Evolutionary conservation across 2,797 vertebrate genomes (phyloP).

Genomic region (Anas georgica): DNA sequence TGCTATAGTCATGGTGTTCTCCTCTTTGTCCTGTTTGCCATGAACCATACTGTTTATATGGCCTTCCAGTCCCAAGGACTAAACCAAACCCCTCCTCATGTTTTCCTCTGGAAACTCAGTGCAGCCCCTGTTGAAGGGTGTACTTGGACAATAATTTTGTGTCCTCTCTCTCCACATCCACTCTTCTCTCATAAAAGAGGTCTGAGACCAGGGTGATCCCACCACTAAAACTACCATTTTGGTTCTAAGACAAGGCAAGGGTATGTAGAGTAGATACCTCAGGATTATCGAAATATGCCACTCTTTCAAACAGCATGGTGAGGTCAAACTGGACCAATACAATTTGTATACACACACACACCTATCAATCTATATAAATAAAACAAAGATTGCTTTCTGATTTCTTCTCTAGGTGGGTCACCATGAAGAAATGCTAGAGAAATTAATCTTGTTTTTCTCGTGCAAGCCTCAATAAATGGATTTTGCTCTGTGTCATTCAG

Average conservation of each 20-base stretch:
- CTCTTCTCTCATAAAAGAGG: background rate
- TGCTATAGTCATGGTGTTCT: background rate
- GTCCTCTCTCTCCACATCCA: background rate
- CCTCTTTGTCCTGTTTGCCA: background rate
- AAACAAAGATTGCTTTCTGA: background rate
- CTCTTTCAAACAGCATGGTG: background rate
- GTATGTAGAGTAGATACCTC: background rate
- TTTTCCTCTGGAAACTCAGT: background rate
- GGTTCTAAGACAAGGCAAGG: background rate
- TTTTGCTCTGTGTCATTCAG: background rate
- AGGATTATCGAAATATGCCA: background rate
- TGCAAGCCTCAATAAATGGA: background rate
- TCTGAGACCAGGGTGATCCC: background rate
- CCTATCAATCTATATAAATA: rapidly evolving
- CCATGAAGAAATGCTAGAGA: background rate
- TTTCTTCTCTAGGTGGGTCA: background rate
- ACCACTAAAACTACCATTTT: background rate
- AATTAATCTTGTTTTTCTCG: background rate
- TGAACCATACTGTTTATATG: background rate
- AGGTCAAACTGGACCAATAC: background rate
- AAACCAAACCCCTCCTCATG: rapidly evolving
- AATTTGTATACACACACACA: background rate
- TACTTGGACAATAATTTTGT: background rate
- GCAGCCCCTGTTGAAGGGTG: background rate
- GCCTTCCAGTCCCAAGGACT: background rate